Percentiles rank a stretch among this genome's conserved stretches.
These are phyloP conservation scores for Myotis davidii DNA, from an alignment of 2,113 vertebrate genomes.

Conservation along the genomic window DNA sequence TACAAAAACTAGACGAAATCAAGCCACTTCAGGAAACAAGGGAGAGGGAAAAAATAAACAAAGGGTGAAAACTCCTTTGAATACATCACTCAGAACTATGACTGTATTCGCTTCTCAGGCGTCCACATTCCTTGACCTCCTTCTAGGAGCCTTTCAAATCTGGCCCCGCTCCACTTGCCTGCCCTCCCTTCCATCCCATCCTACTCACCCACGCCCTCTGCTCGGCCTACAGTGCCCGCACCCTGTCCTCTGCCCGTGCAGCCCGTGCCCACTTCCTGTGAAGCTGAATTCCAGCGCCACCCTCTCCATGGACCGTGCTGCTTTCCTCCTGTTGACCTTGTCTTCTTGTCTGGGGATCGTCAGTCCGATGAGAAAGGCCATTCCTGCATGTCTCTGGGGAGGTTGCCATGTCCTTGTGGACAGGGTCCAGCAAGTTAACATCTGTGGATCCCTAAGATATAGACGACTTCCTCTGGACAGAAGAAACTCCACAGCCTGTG, in stretches of 20 bases:
- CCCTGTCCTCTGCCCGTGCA: too few relatives aligned
- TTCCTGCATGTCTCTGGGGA: background rate
- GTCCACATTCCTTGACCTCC: background rate
- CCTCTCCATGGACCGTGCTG: background rate
- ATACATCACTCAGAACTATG: conserved; percentile 8
- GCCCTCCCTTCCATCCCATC: background rate
- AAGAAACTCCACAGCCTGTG: background rate
- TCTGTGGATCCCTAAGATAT: background rate
- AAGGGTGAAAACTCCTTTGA: background rate
- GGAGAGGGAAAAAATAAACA: background rate
- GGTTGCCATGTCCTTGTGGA: background rate
- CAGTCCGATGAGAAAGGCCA: background rate
- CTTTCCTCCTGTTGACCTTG: background rate
- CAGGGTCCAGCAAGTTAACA: background rate
- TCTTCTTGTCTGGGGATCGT: background rate
- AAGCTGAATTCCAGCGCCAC: background rate
- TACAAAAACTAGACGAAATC: background rate
- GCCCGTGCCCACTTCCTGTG: background rate
- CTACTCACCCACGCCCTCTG: background rate
- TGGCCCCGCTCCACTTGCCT: background rate
- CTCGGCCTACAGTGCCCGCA: background rate
- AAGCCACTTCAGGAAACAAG: background rate
- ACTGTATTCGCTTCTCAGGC: conserved; percentile 10
- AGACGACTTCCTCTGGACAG: background rate
- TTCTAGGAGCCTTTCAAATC: background rate